A percentile compares a stretch with the other conserved stretches of the same genome.
Conservation (phyloP, 1,140 invertebrate genomes). For the Goniozus legneri region DNA sequence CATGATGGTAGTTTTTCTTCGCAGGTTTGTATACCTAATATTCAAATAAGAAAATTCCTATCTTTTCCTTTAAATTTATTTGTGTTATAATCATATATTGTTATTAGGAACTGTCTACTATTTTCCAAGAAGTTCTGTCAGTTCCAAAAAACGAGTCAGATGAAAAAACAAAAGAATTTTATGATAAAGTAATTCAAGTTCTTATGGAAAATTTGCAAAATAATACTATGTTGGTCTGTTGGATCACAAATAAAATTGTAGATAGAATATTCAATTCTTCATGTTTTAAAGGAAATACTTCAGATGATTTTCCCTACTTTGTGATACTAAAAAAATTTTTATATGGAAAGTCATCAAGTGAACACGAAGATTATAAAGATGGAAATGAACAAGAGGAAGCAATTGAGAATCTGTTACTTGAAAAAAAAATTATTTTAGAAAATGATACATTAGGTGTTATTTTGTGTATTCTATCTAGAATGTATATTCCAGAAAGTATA, state of each 20-base stretch:
- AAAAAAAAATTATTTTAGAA: constrained; percentile 6
- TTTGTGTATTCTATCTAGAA: constrained; percentile 39
- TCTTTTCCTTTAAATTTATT: constrained; percentile 5
- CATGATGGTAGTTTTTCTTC: constrained; percentile 20
- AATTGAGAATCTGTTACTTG: neutral
- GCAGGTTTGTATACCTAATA: constrained; percentile 28
- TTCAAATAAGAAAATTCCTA: constrained; percentile 17
- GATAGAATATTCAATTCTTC: constrained; percentile 19
- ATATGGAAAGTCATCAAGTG: constrained; percentile 8
- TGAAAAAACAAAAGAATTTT: constrained; percentile 9
- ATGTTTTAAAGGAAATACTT: constrained; percentile 12
- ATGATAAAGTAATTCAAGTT: constrained; percentile 19
- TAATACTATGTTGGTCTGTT: constrained; percentile 29
- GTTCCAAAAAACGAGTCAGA: too few species aligned
- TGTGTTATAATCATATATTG: constrained; percentile 4
- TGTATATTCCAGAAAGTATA: constrained; percentile 27
- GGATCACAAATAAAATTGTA: constrained; percentile 39
- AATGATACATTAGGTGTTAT: constrained; percentile 17
- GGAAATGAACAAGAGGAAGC: neutral
- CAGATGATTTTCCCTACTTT: constrained; percentile 33
- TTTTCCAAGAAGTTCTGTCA: constrained; percentile 21
- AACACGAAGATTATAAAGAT: constrained; percentile 6
- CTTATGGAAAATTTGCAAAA: constrained; percentile 28
- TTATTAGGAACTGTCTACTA: constrained; percentile 28
- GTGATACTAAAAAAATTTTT: constrained; percentile 24